phyloP scores from a whole-genome alignment of 2,797 vertebrate genomes.

The Natrix natrix region DNA sequence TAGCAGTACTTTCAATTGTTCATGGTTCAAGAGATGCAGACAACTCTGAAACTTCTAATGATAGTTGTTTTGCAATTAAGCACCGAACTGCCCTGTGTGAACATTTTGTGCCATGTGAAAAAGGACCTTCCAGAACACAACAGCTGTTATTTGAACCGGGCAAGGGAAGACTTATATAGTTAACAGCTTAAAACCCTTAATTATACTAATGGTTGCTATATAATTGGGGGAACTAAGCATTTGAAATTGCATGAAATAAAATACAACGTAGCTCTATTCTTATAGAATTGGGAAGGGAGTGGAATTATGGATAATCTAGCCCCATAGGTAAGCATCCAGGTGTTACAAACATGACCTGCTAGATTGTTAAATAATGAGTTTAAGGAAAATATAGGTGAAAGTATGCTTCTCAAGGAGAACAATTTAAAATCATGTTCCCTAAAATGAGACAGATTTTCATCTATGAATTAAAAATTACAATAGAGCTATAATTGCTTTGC shows the following conservation, averaged over 20 bases:
- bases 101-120: neutral
- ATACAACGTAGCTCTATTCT: neutral
- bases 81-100: neutral
- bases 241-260: neutral
- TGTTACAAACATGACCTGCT: slow-evolving; percentile 42
- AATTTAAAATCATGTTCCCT: slow-evolving; percentile 36
- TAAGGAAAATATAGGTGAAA: slow-evolving; percentile 1
- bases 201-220: neutral
- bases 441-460: neutral
- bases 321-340: neutral
- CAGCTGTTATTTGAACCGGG: neutral
- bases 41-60: slow-evolving; percentile 2
- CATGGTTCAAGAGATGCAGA: neutral
- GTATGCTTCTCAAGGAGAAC: slow-evolving; percentile 40
- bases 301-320: neutral
- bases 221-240: neutral
- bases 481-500: neutral
- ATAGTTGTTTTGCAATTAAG: slow-evolving; percentile 12
- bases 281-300: neutral
- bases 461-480: slow-evolving; percentile 9
- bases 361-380: slow-evolving; percentile 28
- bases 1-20: slow-evolving; percentile 53
- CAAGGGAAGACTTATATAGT: neutral
- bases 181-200: neutral
- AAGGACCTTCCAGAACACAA: neutral